phyloP scores from a whole-genome alignment of 2,797 vertebrate species.

The Sphaeramia orbicularis region DNA sequence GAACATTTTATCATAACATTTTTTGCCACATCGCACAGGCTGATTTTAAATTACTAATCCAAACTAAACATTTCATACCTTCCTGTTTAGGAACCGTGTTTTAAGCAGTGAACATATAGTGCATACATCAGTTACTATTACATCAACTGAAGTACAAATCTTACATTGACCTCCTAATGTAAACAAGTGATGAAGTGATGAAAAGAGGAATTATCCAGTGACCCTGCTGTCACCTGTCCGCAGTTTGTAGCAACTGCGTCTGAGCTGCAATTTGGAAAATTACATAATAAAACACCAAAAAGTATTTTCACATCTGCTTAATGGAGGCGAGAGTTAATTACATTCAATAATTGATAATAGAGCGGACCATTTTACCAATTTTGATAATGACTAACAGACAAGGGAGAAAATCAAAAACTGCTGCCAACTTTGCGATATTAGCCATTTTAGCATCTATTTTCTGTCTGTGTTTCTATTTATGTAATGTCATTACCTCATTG shows the following conservation, averaged over 20 bases:
- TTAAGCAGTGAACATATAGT: too few species aligned
- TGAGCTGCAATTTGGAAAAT: constrained; percentile 85
- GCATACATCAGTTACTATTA: neutral
- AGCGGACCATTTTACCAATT: constrained; percentile 91
- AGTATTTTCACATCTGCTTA: constrained; percentile 87
- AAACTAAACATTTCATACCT: too few species aligned
- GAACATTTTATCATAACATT: too few species aligned
- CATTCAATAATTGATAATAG: constrained; percentile 93
- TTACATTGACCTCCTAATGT: constrained; percentile 49
- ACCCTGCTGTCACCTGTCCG: constrained; percentile 77
- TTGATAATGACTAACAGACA: constrained; percentile 92
- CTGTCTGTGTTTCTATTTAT: constrained; percentile 10
- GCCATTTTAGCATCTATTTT: constrained; percentile 45
- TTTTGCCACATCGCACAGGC: too few species aligned
- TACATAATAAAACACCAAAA: constrained; percentile 79
- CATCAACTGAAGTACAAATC: constrained; percentile 25
- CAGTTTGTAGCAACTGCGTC: constrained; percentile 66
- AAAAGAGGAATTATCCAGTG: constrained; percentile 65
- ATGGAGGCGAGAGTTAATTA: constrained; percentile 88
- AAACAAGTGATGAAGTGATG: constrained; percentile 64
- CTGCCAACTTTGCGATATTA: constrained; percentile 78
- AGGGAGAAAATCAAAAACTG: constrained; percentile 82
- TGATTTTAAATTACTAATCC: too few species aligned
- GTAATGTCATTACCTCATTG: constrained; percentile 92
- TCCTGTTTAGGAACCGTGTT: too few species aligned